Conservation (phyloP, 2,888 invertebrate species). For the Leptinotarsa rubiginosa region DNA sequence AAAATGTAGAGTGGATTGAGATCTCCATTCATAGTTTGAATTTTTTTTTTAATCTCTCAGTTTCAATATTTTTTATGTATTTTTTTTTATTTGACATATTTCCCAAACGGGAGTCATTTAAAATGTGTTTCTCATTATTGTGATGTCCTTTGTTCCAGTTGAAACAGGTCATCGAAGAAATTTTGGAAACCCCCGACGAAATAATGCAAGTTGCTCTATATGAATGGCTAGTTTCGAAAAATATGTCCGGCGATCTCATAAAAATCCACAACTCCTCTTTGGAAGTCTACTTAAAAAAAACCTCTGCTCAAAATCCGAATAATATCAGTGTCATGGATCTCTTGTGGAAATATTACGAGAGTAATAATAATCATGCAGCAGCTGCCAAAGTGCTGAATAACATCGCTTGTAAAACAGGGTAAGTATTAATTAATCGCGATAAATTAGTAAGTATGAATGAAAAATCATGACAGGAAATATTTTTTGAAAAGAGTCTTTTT, state of each 20-base stretch:
- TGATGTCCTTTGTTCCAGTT: constrained; percentile 63
- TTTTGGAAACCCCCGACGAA: constrained; percentile 82
- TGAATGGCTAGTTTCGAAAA: constrained; percentile 89
- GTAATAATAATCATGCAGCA: constrained; percentile 88
- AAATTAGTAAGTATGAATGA: too few relatives aligned
- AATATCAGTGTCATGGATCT: constrained; percentile 73
- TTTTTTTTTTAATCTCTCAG: too few relatives aligned
- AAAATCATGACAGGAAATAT: too few relatives aligned
- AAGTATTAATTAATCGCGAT: constrained; percentile 46
- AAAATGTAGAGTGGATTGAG: too few relatives aligned
- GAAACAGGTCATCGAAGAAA: constrained; percentile 74
- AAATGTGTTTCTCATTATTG: too few relatives aligned
- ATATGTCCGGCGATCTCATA: constrained; percentile 78
- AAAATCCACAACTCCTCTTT: constrained; percentile 77
- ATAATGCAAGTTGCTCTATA: constrained; percentile 91
- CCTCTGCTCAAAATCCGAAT: constrained; percentile 71
- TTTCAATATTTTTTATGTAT: too few relatives aligned
- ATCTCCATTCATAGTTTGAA: too few relatives aligned
- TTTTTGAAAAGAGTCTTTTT: too few relatives aligned
- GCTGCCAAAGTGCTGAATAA: constrained; percentile 92
- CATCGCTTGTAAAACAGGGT: constrained; percentile 82
- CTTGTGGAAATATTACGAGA: constrained; percentile 96
- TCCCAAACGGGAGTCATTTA: too few relatives aligned
- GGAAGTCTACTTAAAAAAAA: constrained; percentile 79
- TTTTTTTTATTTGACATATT: too few relatives aligned